Base-by-base conservation (phyloP, 2,797 vertebrate genomes). In the Melopsittacus undulatus region DNA sequence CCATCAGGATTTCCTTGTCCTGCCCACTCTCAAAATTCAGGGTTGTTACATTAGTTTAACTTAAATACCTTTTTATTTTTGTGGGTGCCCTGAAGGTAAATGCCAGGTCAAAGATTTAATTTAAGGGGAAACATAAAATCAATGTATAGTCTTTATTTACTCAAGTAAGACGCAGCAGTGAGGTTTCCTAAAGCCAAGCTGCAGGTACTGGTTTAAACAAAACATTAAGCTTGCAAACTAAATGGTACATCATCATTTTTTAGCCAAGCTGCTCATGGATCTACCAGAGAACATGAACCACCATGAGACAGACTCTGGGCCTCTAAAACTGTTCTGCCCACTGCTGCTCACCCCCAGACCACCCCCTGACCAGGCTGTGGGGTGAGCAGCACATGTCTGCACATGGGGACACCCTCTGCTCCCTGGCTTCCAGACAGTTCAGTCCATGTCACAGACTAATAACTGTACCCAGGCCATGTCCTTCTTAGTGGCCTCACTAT, bases 111-210 rank as follows among this genome's bases (percentile, higher is more conserved):
- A 85, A 80, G n/a, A 59, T 78, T 57, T 81, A 59, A 69, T 61
- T 88, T 89, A 69, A 83, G 51, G 61, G n/a, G 79, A 88, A 81
- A 76, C 87, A 38, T 51, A 42, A 87, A 91, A 89, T 78, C 67
- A 48, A 72, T 14, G 40, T 36, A 29, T n/a, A 83, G 36, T 66
- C 38, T 57, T 93, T 81, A 75, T 46, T 81, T 69, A 72, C 49
- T 85, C 57, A 67, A 56, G 34, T 57, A 83, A 70, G 64, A 87
- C 68, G 82, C 67, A 86, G 61, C 20, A 68, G 67, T 0, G 27
- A 91, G 36, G 18, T 4, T 78, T 82, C 83, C 57, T 48, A 34
- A 85, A 89, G 80, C 62, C 40, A 85, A 83, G 91, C 26, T 82
- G 20, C 48, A 77, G 42, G 40, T 54, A 46, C 38, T 72, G 74